Base-by-base conservation (phyloP, 2,113 vertebrate genomes). In the Leucopsar rothschildi region DNA sequence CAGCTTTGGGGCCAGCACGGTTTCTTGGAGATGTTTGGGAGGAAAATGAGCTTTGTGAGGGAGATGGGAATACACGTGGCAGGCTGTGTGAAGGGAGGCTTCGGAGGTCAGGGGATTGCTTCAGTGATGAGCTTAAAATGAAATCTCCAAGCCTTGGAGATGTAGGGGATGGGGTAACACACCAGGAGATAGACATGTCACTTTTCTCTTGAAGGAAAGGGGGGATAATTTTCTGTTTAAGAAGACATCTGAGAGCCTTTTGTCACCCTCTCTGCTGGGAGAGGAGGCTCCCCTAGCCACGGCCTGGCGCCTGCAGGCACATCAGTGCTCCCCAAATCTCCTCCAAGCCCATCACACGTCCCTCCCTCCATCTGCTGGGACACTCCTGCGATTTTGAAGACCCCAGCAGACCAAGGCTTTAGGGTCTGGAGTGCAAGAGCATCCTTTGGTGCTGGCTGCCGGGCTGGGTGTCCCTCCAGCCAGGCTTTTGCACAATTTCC, bases 401-500 rank as follows among this genome's bases (percentile, higher is more conserved):
- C 6, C 22, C 21, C 21, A 4, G 6, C 50, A n/a, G 49, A 18
- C 15, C 18, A 37, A 57, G 75, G 10, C 23, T 45, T 13, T 2
- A 4, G 39, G 13, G 2, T 61, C 6, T 69, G 33, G 56, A 18
- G 8, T 0, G 25, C 25, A 12, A 35, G 23, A 12, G 5, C 37
- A 9, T 1, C 28, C 28, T 18, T 20, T 0, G 6, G 29, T 16
- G 31, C 44, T 0, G 7, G n/a, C n/a, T 20, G 31, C n/a, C 0
- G 28, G 35, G 37, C 79, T 10, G 23, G 18, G 29, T 8, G 15
- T 69, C 69, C 42, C 24, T 53, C 13, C 31, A 10, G 63, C 44
- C 1, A 4, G 61, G 60, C 6, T 18, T 96, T 95, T 93, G 94
- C 88, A 92, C 77, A 77, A 72, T 89, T 92, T 93, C 92, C 94